phyloP scores from a whole-genome alignment of 1,140 invertebrate species.

The Megalopta genalis region DNA sequence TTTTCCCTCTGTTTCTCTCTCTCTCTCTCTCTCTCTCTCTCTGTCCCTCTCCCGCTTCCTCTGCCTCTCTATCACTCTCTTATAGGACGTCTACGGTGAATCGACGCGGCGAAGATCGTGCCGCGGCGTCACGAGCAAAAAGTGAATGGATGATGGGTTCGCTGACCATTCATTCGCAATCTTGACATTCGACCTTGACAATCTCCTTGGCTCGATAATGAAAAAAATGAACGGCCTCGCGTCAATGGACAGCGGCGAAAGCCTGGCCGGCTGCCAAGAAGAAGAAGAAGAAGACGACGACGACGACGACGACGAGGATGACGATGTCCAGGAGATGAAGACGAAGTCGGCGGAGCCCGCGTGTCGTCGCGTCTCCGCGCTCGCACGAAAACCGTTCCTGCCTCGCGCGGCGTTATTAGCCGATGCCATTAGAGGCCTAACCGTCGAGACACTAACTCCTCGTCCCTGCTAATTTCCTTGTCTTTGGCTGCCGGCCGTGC shows the following conservation, averaged over 20 bases:
- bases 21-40: neutral
- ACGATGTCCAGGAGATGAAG: no score
- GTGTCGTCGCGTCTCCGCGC: neutral
- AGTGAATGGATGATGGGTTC: slow-evolving; percentile 46
- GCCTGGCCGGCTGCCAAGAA: no score
- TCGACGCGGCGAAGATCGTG: slow-evolving; percentile 1
- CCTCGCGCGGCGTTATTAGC: slow-evolving; percentile 50
- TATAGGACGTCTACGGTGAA: neutral
- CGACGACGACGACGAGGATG: no score
- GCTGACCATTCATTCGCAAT: slow-evolving; percentile 41
- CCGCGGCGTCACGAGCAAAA: slow-evolving; percentile 26
- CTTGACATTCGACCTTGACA: slow-evolving; percentile 49
- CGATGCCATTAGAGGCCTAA: slow-evolving; percentile 62
- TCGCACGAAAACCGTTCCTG: slow-evolving; percentile 2
- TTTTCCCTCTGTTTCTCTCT: neutral
- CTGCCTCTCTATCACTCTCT: neutral
- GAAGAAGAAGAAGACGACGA: no score
- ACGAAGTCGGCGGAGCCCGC: no score
- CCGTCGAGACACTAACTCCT: slow-evolving; percentile 18
- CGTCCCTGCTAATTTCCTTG: slow-evolving; percentile 1
- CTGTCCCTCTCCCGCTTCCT: no score
- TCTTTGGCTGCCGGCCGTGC: neutral
- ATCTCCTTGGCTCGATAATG: slow-evolving; percentile 38
- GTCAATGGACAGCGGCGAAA: slow-evolving; percentile 4
- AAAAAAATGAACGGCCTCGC: slow-evolving; percentile 14